Evolutionary conservation across 2,797 vertebrate genomes (phyloP), one percentile per base, ranked within the genome.

Genomic region (Cuculus canorus): DNA sequence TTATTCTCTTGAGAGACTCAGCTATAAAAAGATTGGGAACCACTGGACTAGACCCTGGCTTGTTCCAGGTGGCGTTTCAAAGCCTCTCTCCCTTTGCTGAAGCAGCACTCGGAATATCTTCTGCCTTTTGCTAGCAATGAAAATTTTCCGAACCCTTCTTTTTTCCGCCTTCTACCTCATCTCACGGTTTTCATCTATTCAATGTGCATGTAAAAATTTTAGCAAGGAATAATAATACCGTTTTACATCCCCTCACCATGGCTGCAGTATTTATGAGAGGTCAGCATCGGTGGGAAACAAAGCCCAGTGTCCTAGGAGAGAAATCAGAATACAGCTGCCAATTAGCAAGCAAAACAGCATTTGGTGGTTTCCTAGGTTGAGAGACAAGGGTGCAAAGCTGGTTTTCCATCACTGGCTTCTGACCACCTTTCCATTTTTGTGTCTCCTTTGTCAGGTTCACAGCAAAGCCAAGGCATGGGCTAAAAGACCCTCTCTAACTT

Each of bases 221-320:
- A 80, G 24, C 37, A 48, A 54, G 52, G 16, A 82, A 63, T 41
- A 52, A 56, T 59, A 27, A 13, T 35, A 25, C 5, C 28, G 35
- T 73, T 78, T 75, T 61, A 70, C 50, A 69, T 2, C 2, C 7
- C 7, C 11, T 64, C 30, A 24, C 48, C 30, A 45, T 10, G 81
- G 48, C 19, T 48, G 7, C n/a, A 39, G 35, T 47, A 33, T 68
- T 45, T 59, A 11, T 22, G 25, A 85, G 50, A 72, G 18, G 33
- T 17, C 37, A 35, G 12, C 0, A 0, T 7, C 3, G 1, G 9
- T 35, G 27, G 23, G 33, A 88, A 82, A 39, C 15, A 75, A 71
- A 79, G 19, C 3, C 56, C 28, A 14, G 16, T 61, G 47, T 57
- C 53, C 23, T 56, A 73, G 35, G 25, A 81, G 25, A 19, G 10